Conservation (phyloP, 2,797 vertebrate genomes). For the Hybognathus amarus region DNA sequence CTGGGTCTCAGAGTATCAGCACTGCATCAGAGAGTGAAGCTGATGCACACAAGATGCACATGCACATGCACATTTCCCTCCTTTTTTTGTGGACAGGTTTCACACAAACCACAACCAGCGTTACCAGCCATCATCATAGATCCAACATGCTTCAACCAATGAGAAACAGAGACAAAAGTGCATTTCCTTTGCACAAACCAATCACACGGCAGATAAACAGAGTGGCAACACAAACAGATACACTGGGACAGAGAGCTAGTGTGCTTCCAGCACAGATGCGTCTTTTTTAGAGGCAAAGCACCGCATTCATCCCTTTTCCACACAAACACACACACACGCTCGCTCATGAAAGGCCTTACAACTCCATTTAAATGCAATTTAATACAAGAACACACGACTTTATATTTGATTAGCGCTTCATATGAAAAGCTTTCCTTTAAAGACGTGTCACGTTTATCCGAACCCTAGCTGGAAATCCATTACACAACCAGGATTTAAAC, state of each 20-base stretch:
- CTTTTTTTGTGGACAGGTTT: slow-evolving; percentile 5
- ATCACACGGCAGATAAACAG: slow-evolving; percentile 29
- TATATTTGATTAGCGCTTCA: background rate
- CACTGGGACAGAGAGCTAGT: slow-evolving; percentile 41
- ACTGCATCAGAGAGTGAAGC: slow-evolving; percentile 6
- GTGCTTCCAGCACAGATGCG: slow-evolving; percentile 44
- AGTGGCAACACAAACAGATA: slow-evolving; percentile 45
- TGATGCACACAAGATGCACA: slow-evolving; percentile 1
- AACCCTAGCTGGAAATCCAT: slow-evolving; percentile 12
- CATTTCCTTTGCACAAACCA: slow-evolving; percentile 37
- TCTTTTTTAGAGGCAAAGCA: slow-evolving; percentile 17
- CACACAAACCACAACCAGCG: slow-evolving; percentile 4
- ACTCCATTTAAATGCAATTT: slow-evolving; percentile 24
- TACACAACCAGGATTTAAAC: slow-evolving; percentile 27
- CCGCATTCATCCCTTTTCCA: slow-evolving; percentile 17
- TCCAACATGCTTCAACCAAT: slow-evolving; percentile 28
- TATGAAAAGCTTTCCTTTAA: slow-evolving; percentile 13
- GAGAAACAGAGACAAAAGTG: slow-evolving; percentile 34
- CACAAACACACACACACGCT: background rate
- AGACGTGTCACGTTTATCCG: background rate
- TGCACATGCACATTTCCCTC: background rate
- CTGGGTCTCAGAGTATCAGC: slow-evolving; percentile 17
- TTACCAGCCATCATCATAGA: slow-evolving; percentile 8
- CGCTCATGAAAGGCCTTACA: background rate
- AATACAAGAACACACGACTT: background rate